Evolutionary conservation across 2,797 vertebrate genomes (phyloP), one percentile per base, ranked within the genome.

Genomic region (Sciurus carolinensis): DNA sequence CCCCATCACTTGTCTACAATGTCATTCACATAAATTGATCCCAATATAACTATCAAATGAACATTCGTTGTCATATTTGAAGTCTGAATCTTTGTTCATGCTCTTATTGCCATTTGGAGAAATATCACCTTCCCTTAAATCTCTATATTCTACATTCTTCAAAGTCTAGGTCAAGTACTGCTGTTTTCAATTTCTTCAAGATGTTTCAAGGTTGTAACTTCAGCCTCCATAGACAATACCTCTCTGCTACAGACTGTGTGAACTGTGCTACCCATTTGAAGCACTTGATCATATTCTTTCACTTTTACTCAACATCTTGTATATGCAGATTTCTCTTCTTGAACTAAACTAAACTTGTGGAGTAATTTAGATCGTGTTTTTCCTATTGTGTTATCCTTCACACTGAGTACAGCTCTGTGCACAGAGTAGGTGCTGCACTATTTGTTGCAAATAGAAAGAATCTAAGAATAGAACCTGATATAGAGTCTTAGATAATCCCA

Each of bases 371-470:
- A 73, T 84, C 8, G 5, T 87, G 67, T 52, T 67, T 94, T 95
- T 75, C 47, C 42, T 90, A 28, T 57, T 69, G 7, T 33, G 15
- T 15, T 69, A 54, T 42, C 67, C 62, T 87, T 90, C 72, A 77
- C n/a, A 47, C 14, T 57, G 76, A 90, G 3, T 20, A 87, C 1
- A 75, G 33, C 47, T 91, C 59, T 90, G 33, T 14, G 33, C 39
- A 64, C 57, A 54, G 15, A 52, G 33, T 20, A 73, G 66, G 28
- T 12, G 0, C 42, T 42, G 36, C 1, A 54, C 17, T 73, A 36
- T 80, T 90, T 66, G 69, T 75, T 81, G 47, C 87, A 95, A 93
- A 96, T 82, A 64, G 62, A 94, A 93, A 85, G 77, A 87, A 73
- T 83, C 36, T 81, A 92, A 95, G 33, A 95, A 75, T 44, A 96